A percentile compares a stretch with the other conserved stretches of the same genome.
phyloP scores from a whole-genome alignment of 2,113 vertebrate genomes.

The Tauraco erythrolophus region DNA sequence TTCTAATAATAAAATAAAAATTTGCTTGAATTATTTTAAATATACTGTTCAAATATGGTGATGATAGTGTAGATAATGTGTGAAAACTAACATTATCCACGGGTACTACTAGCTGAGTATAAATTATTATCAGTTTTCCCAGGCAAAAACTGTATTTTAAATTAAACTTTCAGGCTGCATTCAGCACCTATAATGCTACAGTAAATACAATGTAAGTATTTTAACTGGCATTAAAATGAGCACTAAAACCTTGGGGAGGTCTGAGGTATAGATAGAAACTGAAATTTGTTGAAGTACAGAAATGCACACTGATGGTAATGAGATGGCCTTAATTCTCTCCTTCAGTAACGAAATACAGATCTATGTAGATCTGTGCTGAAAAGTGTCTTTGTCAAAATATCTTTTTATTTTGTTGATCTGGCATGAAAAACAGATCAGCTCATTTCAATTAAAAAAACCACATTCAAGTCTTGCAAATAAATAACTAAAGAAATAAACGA shows the following conservation, averaged over 20 bases:
- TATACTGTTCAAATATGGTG: background rate
- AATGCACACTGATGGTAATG: background rate
- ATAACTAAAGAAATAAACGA: background rate
- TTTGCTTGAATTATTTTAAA: background rate
- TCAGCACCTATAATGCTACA: background rate
- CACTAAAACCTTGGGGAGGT: background rate
- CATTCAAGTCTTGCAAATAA: background rate
- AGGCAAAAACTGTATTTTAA: background rate
- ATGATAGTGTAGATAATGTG: background rate
- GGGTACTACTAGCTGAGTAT: background rate
- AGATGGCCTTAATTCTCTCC: background rate
- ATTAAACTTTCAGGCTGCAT: background rate
- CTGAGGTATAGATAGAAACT: background rate
- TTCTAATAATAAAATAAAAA: background rate
- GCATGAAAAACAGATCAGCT: background rate
- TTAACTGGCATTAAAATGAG: background rate
- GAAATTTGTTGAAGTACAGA: background rate
- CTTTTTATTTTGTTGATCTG: background rate
- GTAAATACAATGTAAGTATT: background rate
- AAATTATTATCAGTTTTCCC: background rate
- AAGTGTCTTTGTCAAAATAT: background rate
- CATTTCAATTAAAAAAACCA: background rate
- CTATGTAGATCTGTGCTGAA: background rate
- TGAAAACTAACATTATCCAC: background rate
- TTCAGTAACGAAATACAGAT: background rate